Percentiles rank a stretch among this genome's conserved stretches.
Conservation (phyloP, 2,113 vertebrate genomes). For the Phalacrocorax brasilianus region DNA sequence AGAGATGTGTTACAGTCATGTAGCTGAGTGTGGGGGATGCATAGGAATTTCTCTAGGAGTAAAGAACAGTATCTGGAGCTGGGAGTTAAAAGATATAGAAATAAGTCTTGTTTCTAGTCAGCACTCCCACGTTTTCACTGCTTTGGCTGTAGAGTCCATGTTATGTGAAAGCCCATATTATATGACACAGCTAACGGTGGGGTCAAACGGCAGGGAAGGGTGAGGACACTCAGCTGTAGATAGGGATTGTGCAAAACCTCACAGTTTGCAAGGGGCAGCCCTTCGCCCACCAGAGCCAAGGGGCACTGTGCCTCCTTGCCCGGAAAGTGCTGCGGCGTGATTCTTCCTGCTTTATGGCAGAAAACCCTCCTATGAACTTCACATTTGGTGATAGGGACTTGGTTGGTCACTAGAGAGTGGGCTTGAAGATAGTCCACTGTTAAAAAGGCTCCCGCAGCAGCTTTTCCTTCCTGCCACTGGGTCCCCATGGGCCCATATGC, state of each 20-base stretch:
- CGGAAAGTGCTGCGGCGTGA: rapidly evolving
- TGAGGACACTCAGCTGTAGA: neutral
- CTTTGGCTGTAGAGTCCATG: neutral
- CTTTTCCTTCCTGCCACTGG: neutral
- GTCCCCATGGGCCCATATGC: neutral
- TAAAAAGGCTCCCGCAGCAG: neutral
- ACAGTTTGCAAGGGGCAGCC: neutral
- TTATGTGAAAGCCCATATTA: neutral
- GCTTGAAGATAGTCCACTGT: neutral
- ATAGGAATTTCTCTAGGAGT: neutral
- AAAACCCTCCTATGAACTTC: neutral
- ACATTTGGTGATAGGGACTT: neutral
- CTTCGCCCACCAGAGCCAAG: neutral
- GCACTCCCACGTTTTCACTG: neutral
- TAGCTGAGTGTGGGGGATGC: neutral
- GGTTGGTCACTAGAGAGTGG: neutral
- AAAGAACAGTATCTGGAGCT: neutral
- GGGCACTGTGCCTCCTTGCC: neutral
- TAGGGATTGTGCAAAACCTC: rapidly evolving
- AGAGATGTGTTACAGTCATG: neutral
- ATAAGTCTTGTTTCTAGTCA: neutral
- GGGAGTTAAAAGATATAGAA: neutral
- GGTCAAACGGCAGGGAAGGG: neutral
- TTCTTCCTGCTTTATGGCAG: neutral
- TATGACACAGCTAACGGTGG: neutral